Percentiles rank a stretch among this genome's conserved stretches.
Conservation (phyloP, 2,113 vertebrate genomes). For the Spea bombifrons region DNA sequence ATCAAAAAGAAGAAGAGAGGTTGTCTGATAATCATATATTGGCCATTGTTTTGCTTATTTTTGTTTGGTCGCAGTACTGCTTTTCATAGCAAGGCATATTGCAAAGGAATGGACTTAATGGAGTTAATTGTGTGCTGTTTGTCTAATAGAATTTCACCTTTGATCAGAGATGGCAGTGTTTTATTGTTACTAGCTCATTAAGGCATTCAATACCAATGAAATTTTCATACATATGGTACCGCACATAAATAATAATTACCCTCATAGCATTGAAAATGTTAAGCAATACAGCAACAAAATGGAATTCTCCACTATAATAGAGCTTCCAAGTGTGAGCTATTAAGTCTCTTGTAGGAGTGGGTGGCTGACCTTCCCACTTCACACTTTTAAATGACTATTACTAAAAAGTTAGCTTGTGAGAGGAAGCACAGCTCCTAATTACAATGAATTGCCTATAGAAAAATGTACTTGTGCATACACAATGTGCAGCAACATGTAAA, state of each 20-base stretch:
- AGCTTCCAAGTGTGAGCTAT: slow-evolving; percentile 16
- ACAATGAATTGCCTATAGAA: slow-evolving; percentile 11
- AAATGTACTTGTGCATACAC: neutral
- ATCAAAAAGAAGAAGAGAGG: too few species aligned
- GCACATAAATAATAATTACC: slow-evolving; percentile 11
- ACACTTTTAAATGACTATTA: slow-evolving; percentile 43
- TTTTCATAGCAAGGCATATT: neutral
- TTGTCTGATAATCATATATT: neutral
- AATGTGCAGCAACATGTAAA: neutral
- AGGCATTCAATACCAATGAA: slow-evolving; percentile 16
- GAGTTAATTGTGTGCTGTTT: slow-evolving; percentile 34
- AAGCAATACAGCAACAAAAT: slow-evolving; percentile 29
- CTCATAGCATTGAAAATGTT: slow-evolving; percentile 23
- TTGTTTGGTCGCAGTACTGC: neutral
- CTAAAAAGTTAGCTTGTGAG: slow-evolving; percentile 28
- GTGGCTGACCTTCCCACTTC: slow-evolving; percentile 41
- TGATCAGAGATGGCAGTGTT: neutral
- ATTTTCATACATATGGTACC: neutral
- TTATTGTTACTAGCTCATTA: slow-evolving; percentile 24
- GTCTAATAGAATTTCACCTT: slow-evolving; percentile 23
- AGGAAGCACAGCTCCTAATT: slow-evolving; percentile 33
- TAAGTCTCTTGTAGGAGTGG: slow-evolving; percentile 30
- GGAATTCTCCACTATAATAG: slow-evolving; percentile 11
- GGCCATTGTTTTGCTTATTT: neutral
- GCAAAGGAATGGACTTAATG: slow-evolving; percentile 1